phyloP scores from a whole-genome alignment of 2,888 invertebrate species.

The Dermolepida albohirtum region DNA sequence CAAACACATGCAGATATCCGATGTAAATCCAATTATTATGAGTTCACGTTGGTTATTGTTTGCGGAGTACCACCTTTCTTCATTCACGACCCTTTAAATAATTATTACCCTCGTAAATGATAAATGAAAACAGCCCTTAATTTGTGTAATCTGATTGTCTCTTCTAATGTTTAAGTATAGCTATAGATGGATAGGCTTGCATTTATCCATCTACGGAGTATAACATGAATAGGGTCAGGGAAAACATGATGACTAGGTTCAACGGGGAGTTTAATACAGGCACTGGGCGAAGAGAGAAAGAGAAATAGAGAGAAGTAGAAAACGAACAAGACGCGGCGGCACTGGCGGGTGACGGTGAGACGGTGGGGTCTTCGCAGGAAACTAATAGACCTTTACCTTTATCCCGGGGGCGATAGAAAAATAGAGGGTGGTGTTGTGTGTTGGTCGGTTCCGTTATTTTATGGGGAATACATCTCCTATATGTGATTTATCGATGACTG shows the following conservation, averaged over 20 bases:
- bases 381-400: conserved; percentile 38
- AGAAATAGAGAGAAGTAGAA: not conserved
- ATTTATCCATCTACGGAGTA: no score
- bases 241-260: conserved; percentile 21
- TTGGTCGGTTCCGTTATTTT: conserved; percentile 22
- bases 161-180: no score
- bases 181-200: no score
- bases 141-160: conserved; percentile 47
- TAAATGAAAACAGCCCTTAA: conserved; percentile 51
- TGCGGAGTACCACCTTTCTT: no score
- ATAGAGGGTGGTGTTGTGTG: conserved; percentile 28
- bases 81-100: conserved; percentile 28
- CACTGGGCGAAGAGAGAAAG: not conserved
- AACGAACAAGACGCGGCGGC: not conserved
- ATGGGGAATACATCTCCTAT: conserved; percentile 23
- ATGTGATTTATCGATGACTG: conserved; percentile 24
- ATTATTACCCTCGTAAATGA: conserved; percentile 46
- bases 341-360: not conserved
- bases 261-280: conserved; percentile 15
- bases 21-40: not conserved
- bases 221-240: conserved; percentile 21
- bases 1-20: conserved; percentile 5
- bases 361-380: conserved; percentile 9
- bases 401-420: conserved; percentile 29
- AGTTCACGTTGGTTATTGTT: no score